phyloP scores from a whole-genome alignment of 2,888 invertebrate species.

The Beris morrisii region DNA sequence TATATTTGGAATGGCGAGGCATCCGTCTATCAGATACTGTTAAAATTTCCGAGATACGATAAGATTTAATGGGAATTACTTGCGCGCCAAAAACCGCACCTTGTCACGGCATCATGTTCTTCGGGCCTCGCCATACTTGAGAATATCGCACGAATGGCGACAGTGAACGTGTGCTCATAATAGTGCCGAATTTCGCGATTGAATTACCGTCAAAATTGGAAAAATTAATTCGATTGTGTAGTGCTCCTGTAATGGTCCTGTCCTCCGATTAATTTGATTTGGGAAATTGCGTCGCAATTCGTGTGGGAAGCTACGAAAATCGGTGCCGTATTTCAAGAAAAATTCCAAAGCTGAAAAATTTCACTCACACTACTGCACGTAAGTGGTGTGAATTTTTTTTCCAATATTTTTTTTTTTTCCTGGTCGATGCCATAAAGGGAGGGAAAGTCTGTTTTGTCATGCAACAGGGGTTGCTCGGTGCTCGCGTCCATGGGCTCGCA shows the following conservation, averaged over 20 bases:
- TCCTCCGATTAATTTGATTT: not conserved
- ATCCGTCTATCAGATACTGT: not conserved
- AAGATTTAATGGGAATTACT: conserved; percentile 22
- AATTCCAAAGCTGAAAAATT: conserved; percentile 18
- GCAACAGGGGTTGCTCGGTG: too few relatives aligned
- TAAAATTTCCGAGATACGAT: conserved; percentile 14
- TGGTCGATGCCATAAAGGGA: conserved; percentile 24
- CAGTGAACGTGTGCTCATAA: conserved; percentile 20
- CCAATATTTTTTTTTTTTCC: not conserved
- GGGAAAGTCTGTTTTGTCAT: conserved; percentile 13
- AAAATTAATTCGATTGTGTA: conserved; percentile 9
- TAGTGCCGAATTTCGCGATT: conserved; percentile 14
- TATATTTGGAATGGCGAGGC: conserved; percentile 4
- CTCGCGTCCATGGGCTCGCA: not conserved
- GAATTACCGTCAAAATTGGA: not conserved
- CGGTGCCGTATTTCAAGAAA: conserved; percentile 7
- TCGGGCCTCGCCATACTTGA: conserved; percentile 32
- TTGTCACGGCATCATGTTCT: conserved; percentile 36
- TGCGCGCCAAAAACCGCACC: conserved; percentile 36
- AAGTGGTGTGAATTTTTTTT: conserved; percentile 23
- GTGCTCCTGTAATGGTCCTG: not conserved
- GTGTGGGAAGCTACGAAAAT: not conserved
- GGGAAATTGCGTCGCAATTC: not conserved
- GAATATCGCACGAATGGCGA: conserved; percentile 23
- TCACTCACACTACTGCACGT: conserved; percentile 19